A percentile compares a stretch with the other conserved stretches of the same genome.
phyloP scores from a whole-genome alignment of 2,797 vertebrate genomes.

The Distichodus sexfasciatus region DNA sequence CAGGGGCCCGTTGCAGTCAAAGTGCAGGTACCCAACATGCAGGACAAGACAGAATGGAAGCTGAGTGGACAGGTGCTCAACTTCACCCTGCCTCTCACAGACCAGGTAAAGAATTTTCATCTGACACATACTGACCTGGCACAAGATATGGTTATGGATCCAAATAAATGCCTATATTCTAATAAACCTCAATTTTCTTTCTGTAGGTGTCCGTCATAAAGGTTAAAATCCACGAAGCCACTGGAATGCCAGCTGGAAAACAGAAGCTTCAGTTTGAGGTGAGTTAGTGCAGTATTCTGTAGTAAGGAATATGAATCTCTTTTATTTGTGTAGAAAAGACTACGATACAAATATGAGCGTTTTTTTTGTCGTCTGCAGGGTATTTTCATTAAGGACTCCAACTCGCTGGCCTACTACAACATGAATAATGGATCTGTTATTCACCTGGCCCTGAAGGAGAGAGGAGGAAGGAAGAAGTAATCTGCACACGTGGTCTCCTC shows the following conservation, averaged over 20 bases:
- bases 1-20: constrained; percentile 91
- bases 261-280: constrained; percentile 98
- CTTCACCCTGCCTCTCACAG: constrained; percentile 93
- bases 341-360: no score
- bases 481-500: not conserved
- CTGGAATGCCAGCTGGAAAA: constrained; percentile 97
- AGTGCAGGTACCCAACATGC: constrained; percentile 99
- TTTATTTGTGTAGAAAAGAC: no score
- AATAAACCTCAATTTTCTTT: not conserved
- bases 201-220: constrained; percentile 96
- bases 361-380: constrained; percentile 72
- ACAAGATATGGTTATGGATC: no score
- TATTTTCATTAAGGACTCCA: constrained; percentile 99
- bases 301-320: no score
- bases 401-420: constrained; percentile 98
- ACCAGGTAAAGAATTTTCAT: constrained; percentile 79
- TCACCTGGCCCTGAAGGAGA: constrained; percentile 96
- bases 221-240: constrained; percentile 98
- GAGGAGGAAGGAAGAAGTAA: constrained; percentile 97
- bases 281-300: constrained; percentile 13
- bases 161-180: no score
- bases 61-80: constrained; percentile 91
- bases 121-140: not conserved
- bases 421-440: constrained; percentile 92
- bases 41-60: constrained; percentile 99